Evolutionary conservation across 2,888 invertebrate species (phyloP), one percentile per base, ranked within the genome.

Genomic region (Melinopterus prodromus): DNA sequence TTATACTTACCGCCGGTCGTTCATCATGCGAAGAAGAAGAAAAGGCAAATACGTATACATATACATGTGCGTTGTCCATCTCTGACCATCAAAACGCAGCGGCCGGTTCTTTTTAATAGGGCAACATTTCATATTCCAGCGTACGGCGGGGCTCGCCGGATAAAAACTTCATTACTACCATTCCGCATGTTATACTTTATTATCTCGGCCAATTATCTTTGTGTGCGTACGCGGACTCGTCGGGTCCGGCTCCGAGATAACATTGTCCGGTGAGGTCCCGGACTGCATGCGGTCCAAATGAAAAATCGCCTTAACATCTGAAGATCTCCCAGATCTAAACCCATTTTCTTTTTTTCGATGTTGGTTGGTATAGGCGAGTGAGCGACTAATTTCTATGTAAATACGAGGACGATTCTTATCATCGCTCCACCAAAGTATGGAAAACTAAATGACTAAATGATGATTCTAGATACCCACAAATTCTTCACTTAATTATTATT

Each of bases 221-320:
- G 72, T 80, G 81, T 82, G 82, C 82, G 81, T 80, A 81, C 77
- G 83, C 83, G 82, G 83, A 81, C 26, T 26, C 26, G 26, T 82
- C 84, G 84, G 84, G 84, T 84, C 84, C 84, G 84, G 83, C 83
- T 76, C 35, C 71, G 77, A 83, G 86, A 86, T 86, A 86, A 85
- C 85, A 86, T 86, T 86, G 85, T 86, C 53, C 53, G 3, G 53
- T 26, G 26, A 26, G 26, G 26, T 3, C 26, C 1, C 53, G 9
- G 53, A 53, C 53, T 53, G 53, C 53, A 53, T 53, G 53, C 53
- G 7, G 53, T 9, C 53, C 53, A 53, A 9, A 53, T 53, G 53
- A 53, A 53, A 53, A 53, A 53, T 53, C 53, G 53, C 53, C 53
- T 53, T 53, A 53, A 2, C 53, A 53, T 53, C 53, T 53, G 7